Base-by-base conservation (phyloP, 2,888 invertebrate species). In the Hofmannophila pseudospretella region DNA sequence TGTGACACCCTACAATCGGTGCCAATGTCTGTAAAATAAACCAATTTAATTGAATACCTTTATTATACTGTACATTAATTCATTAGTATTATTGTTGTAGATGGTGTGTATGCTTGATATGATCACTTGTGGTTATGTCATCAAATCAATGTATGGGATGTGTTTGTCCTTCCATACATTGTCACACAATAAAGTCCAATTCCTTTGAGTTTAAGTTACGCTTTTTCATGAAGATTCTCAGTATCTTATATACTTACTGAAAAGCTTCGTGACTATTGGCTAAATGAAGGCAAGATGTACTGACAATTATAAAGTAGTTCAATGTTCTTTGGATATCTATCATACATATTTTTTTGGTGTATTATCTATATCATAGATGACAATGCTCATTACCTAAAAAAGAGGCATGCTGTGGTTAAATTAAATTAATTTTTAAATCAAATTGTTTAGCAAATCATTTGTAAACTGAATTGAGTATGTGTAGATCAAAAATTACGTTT, bases 101-200 rank as follows among this genome's bases (percentile, higher is more conserved):
- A 4, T 5, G 8, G 10, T 12, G 12, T 27, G 27, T 10, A 27
- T 11, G 12, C 11, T 27, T 27, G 12, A 12, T 4, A 27, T 10
- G 27, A 4, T 5, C 27, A 27, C 11, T 11, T 36, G 38, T 42
- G 34, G 41, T 36, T 45, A 51, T 52, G 55, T 47, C 50, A 45
- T n/a, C n/a, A n/a, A 49, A 44, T 57, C 70, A 65, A 63, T 68
- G 69, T 71, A 71, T 70, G 71, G 69, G 63, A 70, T 57, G 65
- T 47, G 42, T 41, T 37, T n/a, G 39, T 39, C 64, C 66, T 71
- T 68, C 69, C 59, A 70, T 70, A 70, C 66, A 66, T 71, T 72
- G 71, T 63, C 51, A 64, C 62, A 62, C 59, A 58, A 52, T 28
- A 34, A 32, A 27, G 23, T 23, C n/a, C 3, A n/a, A 23, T 23